Evolutionary conservation across 2,888 invertebrate species (phyloP).

Genomic region (Stictocephala bisonia): DNA sequence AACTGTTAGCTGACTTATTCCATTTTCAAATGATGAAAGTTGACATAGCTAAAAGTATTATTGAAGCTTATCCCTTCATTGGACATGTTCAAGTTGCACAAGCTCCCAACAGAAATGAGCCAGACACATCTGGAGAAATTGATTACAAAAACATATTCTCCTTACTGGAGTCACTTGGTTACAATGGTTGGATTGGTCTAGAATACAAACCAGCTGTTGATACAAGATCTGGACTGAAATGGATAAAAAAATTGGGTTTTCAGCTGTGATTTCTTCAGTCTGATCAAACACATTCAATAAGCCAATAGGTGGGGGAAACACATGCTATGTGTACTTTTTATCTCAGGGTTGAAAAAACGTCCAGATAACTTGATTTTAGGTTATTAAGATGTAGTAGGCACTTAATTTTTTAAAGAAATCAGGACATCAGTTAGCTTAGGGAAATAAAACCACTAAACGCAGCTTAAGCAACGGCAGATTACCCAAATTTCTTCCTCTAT

Average conservation of each 20-base stretch:
- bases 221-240: slow-evolving; percentile 74
- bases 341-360: too few relatives aligned
- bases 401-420: too few relatives aligned
- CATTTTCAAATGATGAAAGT: slow-evolving; percentile 92
- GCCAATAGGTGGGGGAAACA: too few relatives aligned
- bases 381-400: too few relatives aligned
- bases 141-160: slow-evolving; percentile 84
- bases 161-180: slow-evolving; percentile 74
- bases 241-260: slow-evolving; percentile 79
- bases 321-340: too few relatives aligned
- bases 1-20: slow-evolving; percentile 87
- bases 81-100: slow-evolving; percentile 88
- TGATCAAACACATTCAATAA: too few relatives aligned
- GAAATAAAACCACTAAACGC: too few relatives aligned
- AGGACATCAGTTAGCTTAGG: too few relatives aligned
- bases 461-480: too few relatives aligned
- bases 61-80: slow-evolving; percentile 75
- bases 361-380: too few relatives aligned
- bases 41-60: slow-evolving; percentile 81
- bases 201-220: slow-evolving; percentile 83
- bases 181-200: slow-evolving; percentile 87
- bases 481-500: too few relatives aligned
- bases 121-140: slow-evolving; percentile 86
- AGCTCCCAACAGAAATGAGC: slow-evolving; percentile 89
- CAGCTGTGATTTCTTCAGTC: too few relatives aligned